Evolutionary conservation across 2,797 vertebrate genomes (phyloP).

Genomic region (Sebastiscus albofasciatus): DNA sequence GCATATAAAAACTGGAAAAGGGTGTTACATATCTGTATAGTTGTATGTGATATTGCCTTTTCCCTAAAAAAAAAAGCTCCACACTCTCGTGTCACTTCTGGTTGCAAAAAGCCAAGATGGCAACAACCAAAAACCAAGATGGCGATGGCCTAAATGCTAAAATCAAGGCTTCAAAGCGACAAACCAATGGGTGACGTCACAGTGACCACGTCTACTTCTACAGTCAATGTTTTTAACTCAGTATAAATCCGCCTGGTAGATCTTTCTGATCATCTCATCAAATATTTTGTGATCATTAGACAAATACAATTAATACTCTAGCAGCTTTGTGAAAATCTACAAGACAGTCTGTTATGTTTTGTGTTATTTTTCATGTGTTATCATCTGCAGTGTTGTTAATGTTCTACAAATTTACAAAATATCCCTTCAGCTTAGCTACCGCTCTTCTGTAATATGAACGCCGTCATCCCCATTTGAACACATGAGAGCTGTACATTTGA

Average conservation of each 20-base stretch:
- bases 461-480: not conserved
- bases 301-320: not conserved
- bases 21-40: too few relatives aligned
- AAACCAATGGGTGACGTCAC: too few relatives aligned
- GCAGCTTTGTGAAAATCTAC: not conserved
- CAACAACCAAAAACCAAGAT: too few relatives aligned
- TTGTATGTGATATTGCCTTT: too few relatives aligned
- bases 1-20: too few relatives aligned
- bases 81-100: too few relatives aligned
- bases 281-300: not conserved
- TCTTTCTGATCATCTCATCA: not conserved
- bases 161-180: too few relatives aligned
- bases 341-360: not conserved
- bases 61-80: too few relatives aligned
- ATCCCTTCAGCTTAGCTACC: not conserved
- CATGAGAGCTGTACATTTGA: not conserved
- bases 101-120: too few relatives aligned
- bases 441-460: not conserved
- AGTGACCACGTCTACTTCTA: too few relatives aligned
- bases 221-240: too few relatives aligned
- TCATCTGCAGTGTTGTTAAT: not conserved
- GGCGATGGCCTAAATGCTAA: too few relatives aligned
- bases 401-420: not conserved
- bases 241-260: not conserved
- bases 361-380: not conserved